These are phyloP conservation scores for Poeciliopsis gracilis DNA, from an alignment of 2,797 vertebrate species.

Conservation along the genomic window DNA sequence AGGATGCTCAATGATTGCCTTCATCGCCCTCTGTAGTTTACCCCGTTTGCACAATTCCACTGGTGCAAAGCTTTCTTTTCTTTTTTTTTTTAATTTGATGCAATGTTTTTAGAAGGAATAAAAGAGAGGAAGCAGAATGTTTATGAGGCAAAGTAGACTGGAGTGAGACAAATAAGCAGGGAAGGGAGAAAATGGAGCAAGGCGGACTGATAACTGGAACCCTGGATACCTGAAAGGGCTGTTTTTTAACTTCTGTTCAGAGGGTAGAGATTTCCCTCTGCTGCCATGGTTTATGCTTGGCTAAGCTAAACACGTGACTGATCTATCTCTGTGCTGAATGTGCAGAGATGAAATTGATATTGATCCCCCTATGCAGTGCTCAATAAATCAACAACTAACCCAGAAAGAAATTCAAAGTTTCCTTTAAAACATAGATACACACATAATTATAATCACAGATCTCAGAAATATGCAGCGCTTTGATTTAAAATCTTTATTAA, in stretches of 20 bases:
- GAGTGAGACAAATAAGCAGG: conserved; percentile 47
- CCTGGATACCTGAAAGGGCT: conserved; percentile 29
- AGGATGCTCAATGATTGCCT: conserved; percentile 62
- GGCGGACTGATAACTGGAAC: conserved; percentile 40
- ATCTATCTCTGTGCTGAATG: conserved; percentile 35
- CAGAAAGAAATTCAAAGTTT: conserved; percentile 25
- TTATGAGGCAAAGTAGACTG: conserved; percentile 45
- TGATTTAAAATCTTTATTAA: conserved; percentile 1
- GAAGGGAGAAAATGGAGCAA: conserved; percentile 34
- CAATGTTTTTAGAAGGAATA: conserved; percentile 44
- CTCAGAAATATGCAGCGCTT: neutral
- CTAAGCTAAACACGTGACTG: conserved; percentile 38
- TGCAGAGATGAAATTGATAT: conserved; percentile 49
- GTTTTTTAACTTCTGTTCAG: conserved; percentile 25
- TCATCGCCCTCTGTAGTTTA: conserved; percentile 45
- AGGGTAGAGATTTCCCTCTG: conserved; percentile 25
- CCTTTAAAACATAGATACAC: conserved; percentile 25
- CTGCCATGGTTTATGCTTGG: conserved; percentile 40
- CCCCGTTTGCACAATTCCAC: conserved; percentile 57
- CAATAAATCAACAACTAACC: conserved; percentile 36
- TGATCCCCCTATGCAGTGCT: conserved; percentile 38
- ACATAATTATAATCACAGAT: conserved; percentile 3
- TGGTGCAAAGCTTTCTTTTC: conserved; percentile 46
- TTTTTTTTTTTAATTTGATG: conserved; percentile 46
- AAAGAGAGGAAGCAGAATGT: conserved; percentile 42